Base-by-base conservation (phyloP, 2,888 invertebrate genomes). In the Diarsia brunnea region DNA sequence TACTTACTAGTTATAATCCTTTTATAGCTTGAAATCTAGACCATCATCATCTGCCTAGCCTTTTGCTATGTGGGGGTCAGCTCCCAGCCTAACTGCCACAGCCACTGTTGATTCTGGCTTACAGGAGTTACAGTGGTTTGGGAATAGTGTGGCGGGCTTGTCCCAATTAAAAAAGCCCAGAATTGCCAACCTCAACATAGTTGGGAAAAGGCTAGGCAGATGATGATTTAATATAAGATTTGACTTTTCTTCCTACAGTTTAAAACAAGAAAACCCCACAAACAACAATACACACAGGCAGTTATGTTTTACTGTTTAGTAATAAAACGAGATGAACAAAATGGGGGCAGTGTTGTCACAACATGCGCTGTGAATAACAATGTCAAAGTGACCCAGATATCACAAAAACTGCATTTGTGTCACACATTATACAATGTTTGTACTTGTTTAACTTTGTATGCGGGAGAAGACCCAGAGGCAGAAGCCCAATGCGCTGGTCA, bases 361-460 rank as follows among this genome's bases (percentile, higher is more conserved):
- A 43, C 21, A 38, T 14, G 27, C 24, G 16, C 14, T 24, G 24
- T 64, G 81, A 80, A 80, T 80, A 81, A 76, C 71, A 80, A 81
- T 81, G 75, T 24, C 38, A 70, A 60, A n/a, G 51, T 64, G 82
- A 81, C 82, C 82, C 31, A 72, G 78, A 82, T 82, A 64, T 58
- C 43, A 72, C 64, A 24, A 82, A 82, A 68, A 78, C 55, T 78
- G 67, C 73, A 69, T 82, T 81, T 64, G 24, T 64, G 12, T 38
- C 49, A 45, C 14, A 68, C 49, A 65, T 60, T 55, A 67, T 12
- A 66, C 64, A 43, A 1, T 77, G n/a, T 47, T 60, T 70, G 43
- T 45, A n/a, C n/a, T 45, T 78, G 38, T 55, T 43, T n/a, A 21
- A 77, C 27, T 27, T 47, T 70, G 38, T 53, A 43, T 53, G 3